A percentile compares a stretch with the other conserved stretches of the same genome.
Evolutionary conservation across 2,797 vertebrate genomes (phyloP).

Genomic region (Pogonophryne albipinna): DNA sequence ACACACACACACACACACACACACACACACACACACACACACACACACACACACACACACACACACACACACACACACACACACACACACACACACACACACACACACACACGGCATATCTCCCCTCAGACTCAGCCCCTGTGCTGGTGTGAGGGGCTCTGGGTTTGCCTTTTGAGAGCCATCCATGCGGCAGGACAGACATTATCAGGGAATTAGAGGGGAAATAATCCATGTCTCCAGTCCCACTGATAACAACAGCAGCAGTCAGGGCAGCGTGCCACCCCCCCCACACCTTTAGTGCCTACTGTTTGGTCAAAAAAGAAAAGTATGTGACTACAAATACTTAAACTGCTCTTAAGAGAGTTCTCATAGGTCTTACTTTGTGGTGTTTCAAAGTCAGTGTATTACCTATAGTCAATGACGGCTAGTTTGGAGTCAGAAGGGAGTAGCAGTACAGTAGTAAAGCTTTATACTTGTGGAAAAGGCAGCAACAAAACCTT

Average conservation of each 20-base stretch:
- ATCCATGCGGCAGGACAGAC: constrained; percentile 85
- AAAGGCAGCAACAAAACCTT: no score
- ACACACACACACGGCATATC: constrained; percentile 49
- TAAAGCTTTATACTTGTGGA: no score
- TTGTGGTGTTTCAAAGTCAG: no score
- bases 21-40: constrained; percentile 42
- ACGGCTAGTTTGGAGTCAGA: no score
- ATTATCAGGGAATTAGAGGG: constrained; percentile 84
- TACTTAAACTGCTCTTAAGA: neutral
- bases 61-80: constrained; percentile 42
- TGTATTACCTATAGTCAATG: no score
- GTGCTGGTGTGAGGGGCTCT: constrained; percentile 73
- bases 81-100: constrained; percentile 41
- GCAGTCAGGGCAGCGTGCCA: constrained; percentile 53
- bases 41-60: constrained; percentile 42
- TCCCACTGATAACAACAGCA: constrained; percentile 77
- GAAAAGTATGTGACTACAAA: constrained; percentile 3
- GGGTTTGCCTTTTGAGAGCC: constrained; percentile 78
- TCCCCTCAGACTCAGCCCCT: constrained; percentile 65
- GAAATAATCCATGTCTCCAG: constrained; percentile 82
- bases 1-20: constrained; percentile 47
- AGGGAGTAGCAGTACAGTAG: no score
- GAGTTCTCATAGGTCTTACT: no score
- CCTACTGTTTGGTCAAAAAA: constrained; percentile 17
- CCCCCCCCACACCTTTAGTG: constrained; percentile 62